These are phyloP conservation scores for Venturia canescens DNA, from an alignment of 1,140 invertebrate species.

Conservation along the genomic window DNA sequence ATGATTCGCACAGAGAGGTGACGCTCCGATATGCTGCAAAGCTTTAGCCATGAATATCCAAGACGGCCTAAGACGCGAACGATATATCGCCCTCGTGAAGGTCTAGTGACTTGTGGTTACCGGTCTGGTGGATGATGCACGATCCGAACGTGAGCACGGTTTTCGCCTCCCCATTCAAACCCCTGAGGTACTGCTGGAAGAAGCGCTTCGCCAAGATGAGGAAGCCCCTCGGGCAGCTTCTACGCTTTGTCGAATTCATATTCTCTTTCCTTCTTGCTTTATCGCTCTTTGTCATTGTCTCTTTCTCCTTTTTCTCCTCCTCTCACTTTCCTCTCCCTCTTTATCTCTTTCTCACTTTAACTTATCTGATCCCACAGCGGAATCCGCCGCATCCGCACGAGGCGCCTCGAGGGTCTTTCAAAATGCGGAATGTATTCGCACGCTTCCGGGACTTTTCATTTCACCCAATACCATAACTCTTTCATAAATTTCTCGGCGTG, in stretches of 20 bases:
- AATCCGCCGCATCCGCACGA: slow-evolving; percentile 32
- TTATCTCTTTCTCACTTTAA: background rate
- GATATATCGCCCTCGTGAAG: slow-evolving; percentile 59
- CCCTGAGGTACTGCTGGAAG: slow-evolving; percentile 44
- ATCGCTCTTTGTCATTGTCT: background rate
- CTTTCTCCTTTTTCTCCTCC: slow-evolving; percentile 20
- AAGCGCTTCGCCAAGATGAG: slow-evolving; percentile 40
- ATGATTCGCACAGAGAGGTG: background rate
- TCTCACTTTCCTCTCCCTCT: background rate
- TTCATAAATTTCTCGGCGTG: background rate
- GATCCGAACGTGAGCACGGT: slow-evolving; percentile 54
- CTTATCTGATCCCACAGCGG: slow-evolving; percentile 42
- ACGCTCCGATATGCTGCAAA: slow-evolving; percentile 15
- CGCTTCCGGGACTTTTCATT: slow-evolving; percentile 32
- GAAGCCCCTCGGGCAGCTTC: slow-evolving; percentile 16
- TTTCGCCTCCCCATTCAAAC: slow-evolving; percentile 37
- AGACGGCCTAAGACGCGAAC: slow-evolving; percentile 46
- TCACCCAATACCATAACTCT: slow-evolving; percentile 31
- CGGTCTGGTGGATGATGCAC: slow-evolving; percentile 63
- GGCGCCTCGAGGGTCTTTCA: slow-evolving; percentile 1
- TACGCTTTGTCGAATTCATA: slow-evolving; percentile 37
- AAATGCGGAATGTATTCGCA: slow-evolving; percentile 21
- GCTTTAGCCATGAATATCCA: slow-evolving; percentile 45
- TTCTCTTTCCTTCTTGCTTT: slow-evolving; percentile 13
- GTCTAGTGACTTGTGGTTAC: slow-evolving; percentile 66